Evolutionary conservation across 2,888 invertebrate species (phyloP), one percentile per base, ranked within the genome.

Genomic region (Malacosoma neustria): DNA sequence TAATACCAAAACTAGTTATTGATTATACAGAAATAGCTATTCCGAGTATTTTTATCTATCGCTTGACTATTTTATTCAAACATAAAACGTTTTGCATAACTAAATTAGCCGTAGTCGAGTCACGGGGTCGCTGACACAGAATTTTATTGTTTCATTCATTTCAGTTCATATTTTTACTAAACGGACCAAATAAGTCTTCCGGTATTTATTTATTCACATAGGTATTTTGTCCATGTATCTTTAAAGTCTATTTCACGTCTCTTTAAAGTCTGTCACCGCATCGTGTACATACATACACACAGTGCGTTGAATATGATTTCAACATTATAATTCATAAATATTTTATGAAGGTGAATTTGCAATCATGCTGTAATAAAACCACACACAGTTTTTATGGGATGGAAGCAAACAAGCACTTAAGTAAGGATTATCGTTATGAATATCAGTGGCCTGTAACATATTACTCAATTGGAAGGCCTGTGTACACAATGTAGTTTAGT

Each of bases 111-210:
- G 56, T 72, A 75, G 72, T 69, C 67, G 61, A 72, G 70, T 72
- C 72, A 71, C 62, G 66, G 57, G 79, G 74, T 77, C 76, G 76
- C 55, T 72, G 80, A 75, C 79, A 62, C 65, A 48, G 68, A 66
- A 72, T 72, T 22, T 74, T 75, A 81, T 80, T 74, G 68, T 67
- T 51, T 44, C 65, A 67, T 77, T 82, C 79, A 74, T 70, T 69
- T 59, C 63, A 64, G 57, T 61, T 65, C 51, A 67, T 68, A 67
- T 65, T 70, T 69, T 67, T 61, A 51, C 58, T 61, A 60, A 64
- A 61, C 57, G 54, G 43, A 46, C 52, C 53, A 54, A 65, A 66
- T 61, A 53, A 43, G 47, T 56, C 55, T 60, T 61, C 59, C 58
- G 58, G 43, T 60, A 52, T 56, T 45, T 49, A 48, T 48, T 49